Percentiles rank a stretch among this genome's conserved stretches.
Evolutionary conservation across 2,113 vertebrate genomes (phyloP).

Genomic region (Hippolais icterina): DNA sequence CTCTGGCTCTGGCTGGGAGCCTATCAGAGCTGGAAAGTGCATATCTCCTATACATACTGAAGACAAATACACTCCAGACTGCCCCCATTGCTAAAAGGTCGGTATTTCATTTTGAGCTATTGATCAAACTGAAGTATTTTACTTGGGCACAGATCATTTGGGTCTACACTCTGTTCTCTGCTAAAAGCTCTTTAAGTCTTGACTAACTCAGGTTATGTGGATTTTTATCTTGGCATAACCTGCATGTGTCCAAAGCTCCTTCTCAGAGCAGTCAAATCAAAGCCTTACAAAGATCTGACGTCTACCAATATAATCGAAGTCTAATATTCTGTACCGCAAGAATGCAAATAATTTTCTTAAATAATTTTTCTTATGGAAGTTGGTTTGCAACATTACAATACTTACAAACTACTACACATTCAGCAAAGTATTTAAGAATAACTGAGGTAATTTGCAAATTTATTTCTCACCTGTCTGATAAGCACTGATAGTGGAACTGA

Average conservation of each 20-base stretch:
- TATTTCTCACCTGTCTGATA: background rate
- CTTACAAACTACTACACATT: background rate
- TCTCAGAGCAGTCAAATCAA: background rate
- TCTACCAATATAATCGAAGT: background rate
- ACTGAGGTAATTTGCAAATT: background rate
- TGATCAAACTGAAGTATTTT: background rate
- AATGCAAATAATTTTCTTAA: background rate
- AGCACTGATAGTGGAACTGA: background rate
- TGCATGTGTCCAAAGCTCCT: background rate
- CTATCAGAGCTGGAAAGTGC: background rate
- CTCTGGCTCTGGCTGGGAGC: background rate
- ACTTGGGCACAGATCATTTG: background rate
- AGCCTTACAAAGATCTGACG: background rate
- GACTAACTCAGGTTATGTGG: background rate
- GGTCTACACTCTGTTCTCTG: rapidly evolving
- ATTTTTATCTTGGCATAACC: background rate
- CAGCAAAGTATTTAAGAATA: background rate
- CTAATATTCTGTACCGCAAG: background rate
- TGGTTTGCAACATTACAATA: background rate
- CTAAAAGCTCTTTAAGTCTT: background rate
- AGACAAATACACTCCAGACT: background rate
- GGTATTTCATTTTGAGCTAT: background rate
- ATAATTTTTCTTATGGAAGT: background rate
- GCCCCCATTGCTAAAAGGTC: background rate
- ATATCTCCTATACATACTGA: background rate